Percentiles rank a stretch among this genome's conserved stretches.
Evolutionary conservation across 1,140 invertebrate genomes (phyloP).

Genomic region (Lordiphosa collinella): DNA sequence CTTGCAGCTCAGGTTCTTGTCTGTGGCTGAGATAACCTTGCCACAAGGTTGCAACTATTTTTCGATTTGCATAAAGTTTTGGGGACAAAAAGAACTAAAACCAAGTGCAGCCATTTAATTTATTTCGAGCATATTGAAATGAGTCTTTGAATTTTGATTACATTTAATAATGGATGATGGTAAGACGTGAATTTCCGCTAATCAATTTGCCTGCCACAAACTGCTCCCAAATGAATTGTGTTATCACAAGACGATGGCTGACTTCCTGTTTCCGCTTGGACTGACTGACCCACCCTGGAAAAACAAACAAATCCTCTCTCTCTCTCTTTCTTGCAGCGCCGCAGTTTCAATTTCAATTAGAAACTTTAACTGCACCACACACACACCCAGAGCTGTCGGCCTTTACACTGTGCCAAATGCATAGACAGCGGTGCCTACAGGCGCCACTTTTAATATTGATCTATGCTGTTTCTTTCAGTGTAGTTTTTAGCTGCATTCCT

Average conservation of each 20-base stretch:
- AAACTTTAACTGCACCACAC: slow-evolving; percentile 58
- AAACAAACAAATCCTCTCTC: slow-evolving; percentile 14
- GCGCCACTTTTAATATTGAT: background rate
- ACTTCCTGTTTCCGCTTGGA: background rate
- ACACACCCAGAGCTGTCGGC: slow-evolving; percentile 6
- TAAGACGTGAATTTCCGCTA: slow-evolving; percentile 25
- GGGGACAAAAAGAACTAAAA: background rate
- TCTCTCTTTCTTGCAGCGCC: slow-evolving; percentile 17
- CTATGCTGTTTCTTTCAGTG: slow-evolving; percentile 8
- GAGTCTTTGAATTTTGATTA: no score
- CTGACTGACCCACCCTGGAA: background rate
- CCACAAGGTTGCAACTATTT: no score
- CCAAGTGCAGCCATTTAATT: background rate
- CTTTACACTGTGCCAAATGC: slow-evolving; percentile 18
- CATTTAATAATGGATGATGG: no score
- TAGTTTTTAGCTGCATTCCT: slow-evolving; percentile 15
- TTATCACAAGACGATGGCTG: no score
- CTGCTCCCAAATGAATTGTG: background rate
- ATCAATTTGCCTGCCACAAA: slow-evolving; percentile 16
- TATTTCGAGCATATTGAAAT: no score
- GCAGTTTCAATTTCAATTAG: slow-evolving; percentile 72
- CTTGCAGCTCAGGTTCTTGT: no score
- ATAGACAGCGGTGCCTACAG: background rate
- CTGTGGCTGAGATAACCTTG: no score
- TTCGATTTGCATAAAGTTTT: background rate